Base-by-base conservation (phyloP, 2,888 invertebrate species). In the Buathra laborator region DNA sequence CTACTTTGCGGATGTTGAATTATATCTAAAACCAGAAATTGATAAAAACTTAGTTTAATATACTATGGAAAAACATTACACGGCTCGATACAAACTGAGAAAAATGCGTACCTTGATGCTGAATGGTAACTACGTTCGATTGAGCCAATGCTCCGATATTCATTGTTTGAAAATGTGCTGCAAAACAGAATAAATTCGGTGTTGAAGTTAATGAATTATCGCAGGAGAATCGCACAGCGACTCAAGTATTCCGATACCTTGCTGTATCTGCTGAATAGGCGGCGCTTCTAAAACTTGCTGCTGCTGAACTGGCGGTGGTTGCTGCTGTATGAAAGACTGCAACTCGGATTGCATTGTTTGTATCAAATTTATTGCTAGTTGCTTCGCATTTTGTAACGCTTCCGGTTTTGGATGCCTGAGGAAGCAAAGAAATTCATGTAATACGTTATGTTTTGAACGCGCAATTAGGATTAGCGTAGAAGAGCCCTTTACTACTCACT, bases 291-390 rank as follows among this genome's bases (percentile, higher is more conserved):
- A 91, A 80, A 94, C 92, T 86, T 94, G 94, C 68, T 93, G 91
- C 82, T 94, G 91, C 82, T 94, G 94, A 59, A 94, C 92, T 19
- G 94, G 94, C 59, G 93, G 94, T 80, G 94, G 94, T 81, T 94
- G 94, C 85, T 94, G 94, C 70, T 94, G 94, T 86, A 94, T 94
- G 76, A 94, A 94, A 78, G 94, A 93, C 84, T 94, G 94, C 46
- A 94, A 93, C 87, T 95, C 95, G 79, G 94, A 94, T 87, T 96
- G 95, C 93, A 97, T 96, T 5, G 97, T 97, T 94, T 97, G 97
- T 88, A 97, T 96, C 68, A 97, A 94, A 94, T 97, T 97, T 90
- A 96, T 96, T 14, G 97, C 96, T 77, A 97, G 93, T 86, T 96
- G 96, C 90, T 96, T 96, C 16, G 97, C 97, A 88, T 96, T 96